phyloP scores from a whole-genome alignment of 1,140 invertebrate genomes.

The Pseudomyrmex flavicornis region DNA sequence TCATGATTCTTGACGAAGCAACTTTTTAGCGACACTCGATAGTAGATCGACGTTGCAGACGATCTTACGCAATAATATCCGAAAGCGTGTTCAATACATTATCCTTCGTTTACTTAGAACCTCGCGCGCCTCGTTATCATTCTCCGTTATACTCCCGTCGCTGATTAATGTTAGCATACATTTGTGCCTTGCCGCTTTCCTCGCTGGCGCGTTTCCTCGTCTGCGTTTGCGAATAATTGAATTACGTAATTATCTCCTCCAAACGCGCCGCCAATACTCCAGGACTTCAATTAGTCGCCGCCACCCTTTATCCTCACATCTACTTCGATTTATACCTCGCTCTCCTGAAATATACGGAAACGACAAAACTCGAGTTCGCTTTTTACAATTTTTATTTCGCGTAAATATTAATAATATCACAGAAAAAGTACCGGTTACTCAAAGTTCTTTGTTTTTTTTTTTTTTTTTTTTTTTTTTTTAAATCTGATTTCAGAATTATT shows the following conservation, averaged over 20 bases:
- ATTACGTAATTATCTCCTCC: conserved; percentile 72
- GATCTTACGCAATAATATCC: conserved; percentile 31
- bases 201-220: conserved; percentile 38
- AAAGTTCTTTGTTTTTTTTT: background rate
- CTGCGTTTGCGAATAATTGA: conserved; percentile 66
- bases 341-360: conserved; percentile 10
- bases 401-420: background rate
- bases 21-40: conserved; percentile 11
- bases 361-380: background rate
- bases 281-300: conserved; percentile 62
- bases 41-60: background rate
- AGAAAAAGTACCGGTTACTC: no score
- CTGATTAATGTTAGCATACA: conserved; percentile 54
- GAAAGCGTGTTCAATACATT: conserved; percentile 25
- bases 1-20: conserved; percentile 3
- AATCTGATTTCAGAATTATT: background rate
- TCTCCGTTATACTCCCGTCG: conserved; percentile 32
- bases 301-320: conserved; percentile 45
- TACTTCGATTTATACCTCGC: conserved; percentile 18
- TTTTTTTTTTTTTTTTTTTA: conserved; percentile 32
- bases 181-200: conserved; percentile 35
- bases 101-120: conserved; percentile 46
- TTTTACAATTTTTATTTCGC: conserved; percentile 12
- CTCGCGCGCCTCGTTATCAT: conserved; percentile 41
- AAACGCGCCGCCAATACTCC: conserved; percentile 64